A percentile compares a stretch with the other conserved stretches of the same genome.
Evolutionary conservation across 2,888 invertebrate genomes (phyloP).

Genomic region (Dione juno): DNA sequence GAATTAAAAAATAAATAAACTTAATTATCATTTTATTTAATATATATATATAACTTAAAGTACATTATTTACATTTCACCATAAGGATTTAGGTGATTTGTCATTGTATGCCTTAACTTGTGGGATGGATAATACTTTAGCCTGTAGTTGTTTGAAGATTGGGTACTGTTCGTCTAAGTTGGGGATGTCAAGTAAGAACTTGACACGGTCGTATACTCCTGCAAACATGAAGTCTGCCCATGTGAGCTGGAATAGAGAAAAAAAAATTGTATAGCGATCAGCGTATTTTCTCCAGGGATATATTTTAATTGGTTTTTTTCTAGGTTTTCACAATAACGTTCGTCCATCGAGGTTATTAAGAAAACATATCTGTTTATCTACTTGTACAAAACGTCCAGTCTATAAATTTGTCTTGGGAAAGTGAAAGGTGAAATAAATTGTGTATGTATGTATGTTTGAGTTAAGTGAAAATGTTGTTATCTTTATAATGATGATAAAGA

Average conservation of each 20-base stretch:
- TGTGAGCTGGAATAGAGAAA: constrained; percentile 60
- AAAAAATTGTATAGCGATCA: not conserved
- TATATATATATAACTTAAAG: not conserved
- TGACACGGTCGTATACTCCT: constrained; percentile 76
- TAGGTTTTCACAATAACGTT: too few relatives aligned
- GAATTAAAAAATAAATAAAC: not conserved
- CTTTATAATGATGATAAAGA: too few relatives aligned
- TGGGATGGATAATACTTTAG: constrained; percentile 62
- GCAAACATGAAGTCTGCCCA: constrained; percentile 85
- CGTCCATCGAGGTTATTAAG: too few relatives aligned
- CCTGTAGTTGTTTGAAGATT: constrained; percentile 63
- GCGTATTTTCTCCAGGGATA: not conserved
- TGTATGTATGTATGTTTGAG: too few relatives aligned
- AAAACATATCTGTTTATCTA: too few relatives aligned
- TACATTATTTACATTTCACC: constrained; percentile 7
- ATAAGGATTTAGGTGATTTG: constrained; percentile 34
- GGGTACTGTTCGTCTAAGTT: constrained; percentile 67
- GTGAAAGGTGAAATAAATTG: too few relatives aligned
- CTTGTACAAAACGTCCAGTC: too few relatives aligned
- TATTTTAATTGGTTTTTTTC: not conserved
- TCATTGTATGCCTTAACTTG: constrained; percentile 47
- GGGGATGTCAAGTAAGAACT: constrained; percentile 52
- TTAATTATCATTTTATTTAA: not conserved
- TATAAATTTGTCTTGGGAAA: too few relatives aligned
- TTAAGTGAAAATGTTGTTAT: too few relatives aligned